These are phyloP conservation scores for Seriola aureovittata DNA, from an alignment of 2,113 vertebrate species.

Conservation along the genomic window DNA sequence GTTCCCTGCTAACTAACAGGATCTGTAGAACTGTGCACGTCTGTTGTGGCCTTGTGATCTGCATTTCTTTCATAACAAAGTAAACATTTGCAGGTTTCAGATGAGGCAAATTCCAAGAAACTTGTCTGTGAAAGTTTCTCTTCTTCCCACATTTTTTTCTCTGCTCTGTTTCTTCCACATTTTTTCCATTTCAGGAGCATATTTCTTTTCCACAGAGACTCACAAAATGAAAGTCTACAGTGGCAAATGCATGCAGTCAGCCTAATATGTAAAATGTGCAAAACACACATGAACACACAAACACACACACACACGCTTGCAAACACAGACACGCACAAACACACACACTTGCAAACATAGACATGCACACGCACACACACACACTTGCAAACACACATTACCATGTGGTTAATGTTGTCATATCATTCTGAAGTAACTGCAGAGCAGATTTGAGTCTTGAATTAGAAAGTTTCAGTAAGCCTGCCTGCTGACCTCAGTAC, in stretches of 20 bases:
- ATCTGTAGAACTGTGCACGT: constrained; percentile 36
- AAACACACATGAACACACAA: background rate
- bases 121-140: constrained; percentile 40
- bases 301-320: background rate
- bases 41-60: constrained; percentile 25
- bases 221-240: constrained; percentile 3
- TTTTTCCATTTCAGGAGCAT: constrained; percentile 22
- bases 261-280: constrained; percentile 4
- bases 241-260: background rate
- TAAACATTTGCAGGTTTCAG: constrained; percentile 50
- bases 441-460: constrained; percentile 30
- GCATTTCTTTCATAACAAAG: constrained; percentile 34
- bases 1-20: constrained; percentile 61
- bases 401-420: constrained; percentile 39
- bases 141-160: constrained; percentile 52
- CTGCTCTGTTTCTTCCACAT: constrained; percentile 5
- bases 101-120: constrained; percentile 65
- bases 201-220: constrained; percentile 20
- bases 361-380: too few relatives aligned
- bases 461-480: constrained; percentile 52
- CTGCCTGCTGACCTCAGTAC: constrained; percentile 59
- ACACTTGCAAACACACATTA: background rate
- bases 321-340: background rate
- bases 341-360: background rate
- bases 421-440: constrained; percentile 17